phyloP scores from a whole-genome alignment of 2,888 invertebrate species.

The Rhamnusium bicolor region DNA sequence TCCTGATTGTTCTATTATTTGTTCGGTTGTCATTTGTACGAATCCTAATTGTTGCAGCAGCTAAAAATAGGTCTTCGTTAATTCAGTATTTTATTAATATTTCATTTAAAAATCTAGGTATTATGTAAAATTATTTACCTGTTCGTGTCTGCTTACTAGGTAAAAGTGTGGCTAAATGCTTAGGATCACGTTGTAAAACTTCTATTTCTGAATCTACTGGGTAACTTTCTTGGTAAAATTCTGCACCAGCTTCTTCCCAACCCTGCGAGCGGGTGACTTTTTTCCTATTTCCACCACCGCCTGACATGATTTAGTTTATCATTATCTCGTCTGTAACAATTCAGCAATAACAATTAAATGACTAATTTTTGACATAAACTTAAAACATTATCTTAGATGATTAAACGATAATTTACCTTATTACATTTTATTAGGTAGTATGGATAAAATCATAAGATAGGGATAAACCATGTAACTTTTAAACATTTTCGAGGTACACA shows the following conservation, averaged over 20 bases:
- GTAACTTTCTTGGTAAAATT: slow-evolving; percentile 90
- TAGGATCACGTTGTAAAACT: slow-evolving; percentile 81
- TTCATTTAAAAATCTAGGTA: not conserved
- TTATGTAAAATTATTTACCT: slow-evolving; percentile 71
- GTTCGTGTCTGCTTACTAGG: slow-evolving; percentile 87
- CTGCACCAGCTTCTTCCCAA: slow-evolving; percentile 89
- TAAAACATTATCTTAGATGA: not conserved
- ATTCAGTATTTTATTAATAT: not conserved
- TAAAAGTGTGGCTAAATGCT: slow-evolving; percentile 82
- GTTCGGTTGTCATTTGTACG: slow-evolving; percentile 75
- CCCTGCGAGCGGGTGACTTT: slow-evolving; percentile 75
- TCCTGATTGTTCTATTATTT: slow-evolving; percentile 76
- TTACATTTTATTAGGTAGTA: slow-evolving; percentile 11
- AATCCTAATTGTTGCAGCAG: slow-evolving; percentile 80
- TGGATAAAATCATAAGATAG: slow-evolving; percentile 2
- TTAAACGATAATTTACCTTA: not conserved
- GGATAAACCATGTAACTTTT: not conserved
- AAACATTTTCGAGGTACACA: not conserved
- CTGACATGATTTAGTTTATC: slow-evolving; percentile 71
- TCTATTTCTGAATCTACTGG: slow-evolving; percentile 80
- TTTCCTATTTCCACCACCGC: slow-evolving; percentile 75
- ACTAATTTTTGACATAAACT: not conserved
- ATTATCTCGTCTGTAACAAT: slow-evolving; percentile 13
- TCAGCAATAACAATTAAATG: not conserved
- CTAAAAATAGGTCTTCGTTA: slow-evolving; percentile 32